Evolutionary conservation across 2,113 vertebrate genomes (phyloP), one percentile per base, ranked within the genome.

Genomic region (Fregata magnificens): DNA sequence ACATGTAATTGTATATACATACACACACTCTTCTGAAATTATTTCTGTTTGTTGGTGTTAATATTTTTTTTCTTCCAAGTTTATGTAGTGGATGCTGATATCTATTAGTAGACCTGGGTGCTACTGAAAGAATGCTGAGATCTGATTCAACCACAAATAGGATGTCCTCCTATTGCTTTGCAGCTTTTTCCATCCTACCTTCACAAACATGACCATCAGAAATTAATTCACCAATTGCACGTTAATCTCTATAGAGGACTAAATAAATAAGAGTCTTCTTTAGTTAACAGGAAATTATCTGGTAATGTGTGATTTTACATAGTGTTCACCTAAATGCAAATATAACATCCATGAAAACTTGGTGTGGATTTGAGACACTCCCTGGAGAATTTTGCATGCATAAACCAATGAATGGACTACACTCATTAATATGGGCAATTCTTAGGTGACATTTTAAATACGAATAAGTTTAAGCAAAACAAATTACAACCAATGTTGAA

Each of bases 171-270:
- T 50, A 22, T 29, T 56, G 20, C 17, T 63, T 53, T 56, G 40
- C 26, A 77, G 3, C 11, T 45, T 70, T 80, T 78, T 42, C 69
- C 9, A 40, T 70, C 24, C 31, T 66, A 6, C 34, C 52, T 6
- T 56, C 20, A 65, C 49, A 73, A 69, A 47, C 5, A 7, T 13
- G 6, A 67, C 26, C 34, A 58, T 63, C 45, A 55, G n/a, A 88
- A 90, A 65, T 38, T 49, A 70, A 62, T 85, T 80, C 13, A 20
- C 8, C 20, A 31, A 15, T 45, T 67, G 11, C 28, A 3, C 0
- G 0, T 31, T 49, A 56, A 61, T 61, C 11, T 83, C 2, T 25
- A 6, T 0, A 52, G 24, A 61, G 6, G 14, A 50, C 11, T 32
- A 50, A 90, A 59, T 11, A 76, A 67, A 58, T 63, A 49, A 78